phyloP scores from a whole-genome alignment of 2,113 vertebrate species.

The Melospiza melodia region DNA sequence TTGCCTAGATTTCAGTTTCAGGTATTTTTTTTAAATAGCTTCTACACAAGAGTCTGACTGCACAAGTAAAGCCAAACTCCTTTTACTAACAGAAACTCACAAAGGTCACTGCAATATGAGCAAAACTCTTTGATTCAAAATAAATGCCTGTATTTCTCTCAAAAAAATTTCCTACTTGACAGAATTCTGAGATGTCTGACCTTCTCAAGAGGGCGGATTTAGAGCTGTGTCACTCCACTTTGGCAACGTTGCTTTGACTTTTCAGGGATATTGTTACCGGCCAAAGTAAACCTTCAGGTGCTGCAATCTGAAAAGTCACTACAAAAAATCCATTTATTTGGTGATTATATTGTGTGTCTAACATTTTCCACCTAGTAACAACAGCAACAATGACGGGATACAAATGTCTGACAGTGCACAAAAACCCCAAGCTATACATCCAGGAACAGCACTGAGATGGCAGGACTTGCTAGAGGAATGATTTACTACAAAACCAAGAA shows the following conservation, averaged over 20 bases:
- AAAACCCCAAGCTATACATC: neutral
- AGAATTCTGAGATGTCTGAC: neutral
- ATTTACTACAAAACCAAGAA: neutral
- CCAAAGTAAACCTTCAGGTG: neutral
- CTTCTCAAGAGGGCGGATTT: neutral
- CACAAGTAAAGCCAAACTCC: neutral
- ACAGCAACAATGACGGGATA: neutral
- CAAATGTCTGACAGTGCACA: neutral
- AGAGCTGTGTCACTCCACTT: neutral
- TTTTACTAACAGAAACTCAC: neutral
- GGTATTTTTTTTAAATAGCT: neutral
- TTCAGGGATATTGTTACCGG: neutral
- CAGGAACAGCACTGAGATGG: neutral
- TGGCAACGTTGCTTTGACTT: neutral
- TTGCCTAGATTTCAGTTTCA: neutral
- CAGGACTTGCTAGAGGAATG: neutral
- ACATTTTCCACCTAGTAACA: neutral
- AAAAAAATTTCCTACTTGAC: neutral
- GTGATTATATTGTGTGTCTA: neutral
- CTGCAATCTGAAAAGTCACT: neutral
- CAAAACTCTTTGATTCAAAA: neutral
- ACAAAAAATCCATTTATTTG: neutral
- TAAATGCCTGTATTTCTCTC: neutral
- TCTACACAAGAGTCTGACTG: neutral
- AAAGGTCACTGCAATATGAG: neutral